Percentiles rank a stretch among this genome's conserved stretches.
phyloP scores from a whole-genome alignment of 2,797 vertebrate genomes.

The Rhyacichthys aspro region DNA sequence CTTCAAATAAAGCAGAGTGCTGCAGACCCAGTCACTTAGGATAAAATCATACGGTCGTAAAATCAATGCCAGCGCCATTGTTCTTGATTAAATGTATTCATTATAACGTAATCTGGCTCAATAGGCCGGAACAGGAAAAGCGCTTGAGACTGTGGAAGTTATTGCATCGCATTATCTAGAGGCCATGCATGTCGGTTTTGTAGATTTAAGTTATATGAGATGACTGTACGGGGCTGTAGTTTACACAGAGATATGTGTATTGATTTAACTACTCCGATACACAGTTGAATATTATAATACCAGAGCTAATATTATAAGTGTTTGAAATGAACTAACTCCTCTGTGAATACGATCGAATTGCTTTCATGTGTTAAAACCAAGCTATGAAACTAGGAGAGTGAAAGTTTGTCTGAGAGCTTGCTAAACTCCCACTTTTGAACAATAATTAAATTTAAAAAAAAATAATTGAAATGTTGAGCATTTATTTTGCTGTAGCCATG shows the following conservation, averaged over 20 bases:
- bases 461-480: too few relatives aligned
- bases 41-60: slow-evolving; percentile 43
- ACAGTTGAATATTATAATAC: background rate
- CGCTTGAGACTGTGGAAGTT: slow-evolving; percentile 27
- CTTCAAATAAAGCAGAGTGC: slow-evolving; percentile 36
- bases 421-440: too few relatives aligned
- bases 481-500: too few relatives aligned
- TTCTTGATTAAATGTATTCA: slow-evolving; percentile 54
- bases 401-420: too few relatives aligned
- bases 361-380: too few relatives aligned
- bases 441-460: too few relatives aligned
- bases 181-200: slow-evolving; percentile 1
- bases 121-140: slow-evolving; percentile 29
- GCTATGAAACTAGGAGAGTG: too few relatives aligned
- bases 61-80: slow-evolving; percentile 44
- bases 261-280: background rate
- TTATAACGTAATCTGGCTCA: slow-evolving; percentile 38
- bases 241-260: background rate
- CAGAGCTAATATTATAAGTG: too few relatives aligned
- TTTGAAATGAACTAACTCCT: too few relatives aligned
- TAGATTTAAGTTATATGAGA: slow-evolving; percentile 16
- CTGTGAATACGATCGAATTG: too few relatives aligned
- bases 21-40: slow-evolving; percentile 22
- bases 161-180: slow-evolving; percentile 37
- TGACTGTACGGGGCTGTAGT: background rate